A percentile compares a stretch with the other conserved stretches of the same genome.
Conservation (phyloP, 2,113 vertebrate genomes). For the Xenus cinereus region DNA sequence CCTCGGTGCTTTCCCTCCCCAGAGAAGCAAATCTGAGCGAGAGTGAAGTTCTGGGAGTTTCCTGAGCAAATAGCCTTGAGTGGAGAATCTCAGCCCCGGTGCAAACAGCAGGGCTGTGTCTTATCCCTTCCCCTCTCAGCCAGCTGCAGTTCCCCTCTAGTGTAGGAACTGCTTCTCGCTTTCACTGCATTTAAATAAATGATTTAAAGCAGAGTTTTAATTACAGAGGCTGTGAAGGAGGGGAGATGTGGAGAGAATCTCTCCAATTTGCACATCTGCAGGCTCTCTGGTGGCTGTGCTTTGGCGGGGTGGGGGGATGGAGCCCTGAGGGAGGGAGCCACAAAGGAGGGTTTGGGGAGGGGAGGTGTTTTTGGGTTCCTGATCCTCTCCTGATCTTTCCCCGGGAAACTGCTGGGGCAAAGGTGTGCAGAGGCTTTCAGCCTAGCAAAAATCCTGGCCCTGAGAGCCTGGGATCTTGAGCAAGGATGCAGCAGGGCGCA, state of each 20-base stretch:
- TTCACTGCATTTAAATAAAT: background rate
- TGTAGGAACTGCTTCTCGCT: background rate
- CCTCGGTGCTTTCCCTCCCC: background rate
- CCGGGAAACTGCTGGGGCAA: fast-evolving
- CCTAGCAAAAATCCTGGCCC: background rate
- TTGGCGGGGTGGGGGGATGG: background rate
- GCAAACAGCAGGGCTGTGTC: background rate
- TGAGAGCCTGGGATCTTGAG: background rate
- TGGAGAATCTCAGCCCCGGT: background rate
- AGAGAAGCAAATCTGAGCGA: background rate
- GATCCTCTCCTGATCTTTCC: background rate
- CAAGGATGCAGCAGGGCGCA: background rate
- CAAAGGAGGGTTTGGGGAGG: background rate
- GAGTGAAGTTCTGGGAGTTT: background rate
- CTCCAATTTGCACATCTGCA: background rate
- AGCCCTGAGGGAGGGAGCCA: background rate
- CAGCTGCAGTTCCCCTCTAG: background rate
- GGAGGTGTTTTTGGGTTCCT: background rate
- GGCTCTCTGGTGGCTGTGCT: background rate
- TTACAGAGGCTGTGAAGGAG: background rate
- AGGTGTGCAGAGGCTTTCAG: background rate
- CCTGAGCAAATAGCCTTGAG: background rate
- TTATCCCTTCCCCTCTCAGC: background rate
- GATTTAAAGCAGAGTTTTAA: background rate
- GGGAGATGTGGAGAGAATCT: background rate